Evolutionary conservation across 2,113 vertebrate species (phyloP).

Genomic region (Podarcis muralis): DNA sequence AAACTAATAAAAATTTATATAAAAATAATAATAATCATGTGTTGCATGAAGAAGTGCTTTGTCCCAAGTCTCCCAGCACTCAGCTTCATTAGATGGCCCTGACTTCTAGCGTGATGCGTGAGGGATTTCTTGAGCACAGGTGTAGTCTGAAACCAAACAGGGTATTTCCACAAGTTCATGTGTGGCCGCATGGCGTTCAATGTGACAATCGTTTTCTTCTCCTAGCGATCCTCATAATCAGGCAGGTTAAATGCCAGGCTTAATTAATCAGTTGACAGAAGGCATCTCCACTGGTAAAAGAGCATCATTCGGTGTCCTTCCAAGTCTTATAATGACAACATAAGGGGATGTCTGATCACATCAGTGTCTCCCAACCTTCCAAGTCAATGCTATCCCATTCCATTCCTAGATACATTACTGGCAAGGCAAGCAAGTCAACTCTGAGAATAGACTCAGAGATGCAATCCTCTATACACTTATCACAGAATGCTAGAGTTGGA

Average conservation of each 20-base stretch:
- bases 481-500: too few relatives aligned
- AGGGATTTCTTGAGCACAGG: neutral
- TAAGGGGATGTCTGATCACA: neutral
- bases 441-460: too few relatives aligned
- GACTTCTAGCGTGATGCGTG: too few relatives aligned
- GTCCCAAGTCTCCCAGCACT: too few relatives aligned
- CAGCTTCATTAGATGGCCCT: too few relatives aligned
- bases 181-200: neutral
- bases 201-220: neutral
- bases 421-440: neutral
- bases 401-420: neutral
- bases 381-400: neutral
- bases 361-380: neutral
- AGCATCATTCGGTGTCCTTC: neutral
- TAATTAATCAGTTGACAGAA: constrained; percentile 3
- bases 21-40: too few relatives aligned
- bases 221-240: neutral
- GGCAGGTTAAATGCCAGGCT: neutral
- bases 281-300: neutral
- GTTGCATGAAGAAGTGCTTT: too few relatives aligned
- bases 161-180: neutral
- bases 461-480: too few relatives aligned
- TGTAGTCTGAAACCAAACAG: neutral
- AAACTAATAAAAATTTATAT: too few relatives aligned
- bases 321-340: neutral